Conservation (phyloP, 2,888 invertebrate species). For the Eubasilissa splendida region DNA sequence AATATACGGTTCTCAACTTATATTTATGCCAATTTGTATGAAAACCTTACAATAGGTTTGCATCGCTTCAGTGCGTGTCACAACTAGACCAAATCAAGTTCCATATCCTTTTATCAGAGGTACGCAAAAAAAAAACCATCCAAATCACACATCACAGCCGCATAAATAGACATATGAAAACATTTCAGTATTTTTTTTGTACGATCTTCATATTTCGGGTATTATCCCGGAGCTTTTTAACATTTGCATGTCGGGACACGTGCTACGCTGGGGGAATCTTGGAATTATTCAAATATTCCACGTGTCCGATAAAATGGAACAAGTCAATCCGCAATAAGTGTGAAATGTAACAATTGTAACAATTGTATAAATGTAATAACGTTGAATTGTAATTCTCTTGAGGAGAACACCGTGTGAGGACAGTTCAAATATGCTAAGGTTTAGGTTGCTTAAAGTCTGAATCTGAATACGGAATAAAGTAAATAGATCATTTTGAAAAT, state of each 20-base stretch:
- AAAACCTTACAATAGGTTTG: constrained; percentile 13
- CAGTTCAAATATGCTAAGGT: not conserved
- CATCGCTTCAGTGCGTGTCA: constrained; percentile 1
- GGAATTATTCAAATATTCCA: constrained; percentile 28
- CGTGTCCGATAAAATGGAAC: constrained; percentile 24
- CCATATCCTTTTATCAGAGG: constrained; percentile 8
- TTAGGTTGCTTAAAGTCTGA: no score
- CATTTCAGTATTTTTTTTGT: constrained; percentile 2
- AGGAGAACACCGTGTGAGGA: not conserved
- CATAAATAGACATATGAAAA: constrained; percentile 18
- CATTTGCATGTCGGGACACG: constrained; percentile 21
- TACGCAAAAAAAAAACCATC: constrained; percentile 11
- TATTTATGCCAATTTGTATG: constrained; percentile 27
- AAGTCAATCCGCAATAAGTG: not conserved
- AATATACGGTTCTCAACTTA: not conserved
- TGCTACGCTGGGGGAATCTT: constrained; percentile 17
- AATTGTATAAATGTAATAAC: not conserved
- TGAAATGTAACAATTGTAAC: constrained; percentile 15
- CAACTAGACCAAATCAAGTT: constrained; percentile 2
- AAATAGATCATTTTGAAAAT: no score
- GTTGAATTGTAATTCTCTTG: constrained; percentile 17
- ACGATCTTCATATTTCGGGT: constrained; percentile 20
- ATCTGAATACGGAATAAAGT: not conserved
- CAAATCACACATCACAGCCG: not conserved
- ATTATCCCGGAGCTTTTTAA: constrained; percentile 17